Evolutionary conservation across 1,140 invertebrate species (phyloP).

Genomic region (Aphaenogaster ashmeadi): DNA sequence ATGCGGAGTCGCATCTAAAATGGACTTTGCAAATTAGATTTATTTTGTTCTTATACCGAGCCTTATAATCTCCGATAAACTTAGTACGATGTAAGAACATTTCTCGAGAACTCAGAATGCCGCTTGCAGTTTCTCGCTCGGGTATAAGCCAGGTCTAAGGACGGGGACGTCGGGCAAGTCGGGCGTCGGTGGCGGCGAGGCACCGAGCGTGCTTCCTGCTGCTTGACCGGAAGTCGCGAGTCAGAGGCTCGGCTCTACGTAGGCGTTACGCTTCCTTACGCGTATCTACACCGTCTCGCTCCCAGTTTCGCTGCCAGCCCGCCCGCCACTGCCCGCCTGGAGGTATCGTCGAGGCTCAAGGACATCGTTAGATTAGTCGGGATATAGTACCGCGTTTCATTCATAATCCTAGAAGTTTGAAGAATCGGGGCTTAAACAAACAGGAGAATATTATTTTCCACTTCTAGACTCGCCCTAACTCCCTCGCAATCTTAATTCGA

Average conservation of each 20-base stretch:
- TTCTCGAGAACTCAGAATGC: slow-evolving; percentile 25
- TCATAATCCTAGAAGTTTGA: slow-evolving; percentile 38
- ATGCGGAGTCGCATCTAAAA: not conserved
- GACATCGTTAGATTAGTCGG: slow-evolving; percentile 62
- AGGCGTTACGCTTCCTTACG: slow-evolving; percentile 80
- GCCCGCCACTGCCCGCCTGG: slow-evolving; percentile 50
- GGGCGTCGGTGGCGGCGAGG: slow-evolving; percentile 75
- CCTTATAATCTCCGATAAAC: not conserved
- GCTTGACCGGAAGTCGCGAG: slow-evolving; percentile 80
- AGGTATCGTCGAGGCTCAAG: slow-evolving; percentile 67
- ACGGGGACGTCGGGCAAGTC: slow-evolving; percentile 67
- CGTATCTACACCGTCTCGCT: slow-evolving; percentile 78
- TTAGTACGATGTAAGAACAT: not conserved
- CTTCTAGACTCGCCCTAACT: not conserved
- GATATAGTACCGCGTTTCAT: slow-evolving; percentile 55
- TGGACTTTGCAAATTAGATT: not conserved
- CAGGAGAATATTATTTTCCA: not conserved
- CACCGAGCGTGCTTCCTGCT: slow-evolving; percentile 79
- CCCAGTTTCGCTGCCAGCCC: slow-evolving; percentile 72
- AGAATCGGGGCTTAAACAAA: not conserved
- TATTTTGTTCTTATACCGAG: not conserved
- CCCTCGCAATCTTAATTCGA: not conserved
- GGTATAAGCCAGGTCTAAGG: slow-evolving; percentile 64
- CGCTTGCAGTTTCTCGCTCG: slow-evolving; percentile 55
- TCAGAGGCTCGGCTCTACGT: slow-evolving; percentile 80